Conservation (phyloP, 2,888 invertebrate species). For the Diogma glabrata region DNA sequence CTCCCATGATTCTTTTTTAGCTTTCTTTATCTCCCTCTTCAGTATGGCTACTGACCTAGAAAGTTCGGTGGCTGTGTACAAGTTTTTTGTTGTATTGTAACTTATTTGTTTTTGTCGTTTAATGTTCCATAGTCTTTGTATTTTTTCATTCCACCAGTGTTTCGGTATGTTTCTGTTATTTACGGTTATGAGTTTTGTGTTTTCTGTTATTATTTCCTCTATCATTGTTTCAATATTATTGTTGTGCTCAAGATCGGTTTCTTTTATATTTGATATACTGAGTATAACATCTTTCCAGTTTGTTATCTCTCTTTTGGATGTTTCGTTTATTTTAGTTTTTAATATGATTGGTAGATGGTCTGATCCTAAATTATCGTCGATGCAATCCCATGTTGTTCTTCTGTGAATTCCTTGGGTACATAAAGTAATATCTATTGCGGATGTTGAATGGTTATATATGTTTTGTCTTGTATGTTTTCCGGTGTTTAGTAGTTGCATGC, state of each 20-base stretch:
- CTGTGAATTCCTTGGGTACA: too few species aligned
- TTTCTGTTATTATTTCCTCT: background rate
- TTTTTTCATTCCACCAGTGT: background rate
- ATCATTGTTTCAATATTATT: background rate
- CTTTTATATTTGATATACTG: too few species aligned
- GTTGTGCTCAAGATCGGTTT: background rate
- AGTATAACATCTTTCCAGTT: too few species aligned
- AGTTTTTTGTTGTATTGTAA: background rate
- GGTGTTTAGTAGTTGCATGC: background rate
- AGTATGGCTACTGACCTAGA: background rate
- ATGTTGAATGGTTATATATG: background rate
- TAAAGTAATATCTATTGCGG: background rate
- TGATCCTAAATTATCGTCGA: too few species aligned
- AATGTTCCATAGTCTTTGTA: background rate
- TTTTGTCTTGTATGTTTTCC: background rate
- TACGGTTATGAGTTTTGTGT: background rate
- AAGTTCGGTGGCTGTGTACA: background rate
- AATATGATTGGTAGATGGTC: too few species aligned
- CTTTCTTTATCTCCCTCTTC: background rate
- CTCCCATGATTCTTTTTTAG: too few species aligned
- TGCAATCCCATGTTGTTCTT: background rate
- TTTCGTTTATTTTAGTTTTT: too few species aligned
- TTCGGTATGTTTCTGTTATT: background rate
- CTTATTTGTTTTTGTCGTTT: background rate
- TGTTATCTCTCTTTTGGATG: too few species aligned